Conservation (phyloP, 2,797 vertebrate genomes). For the Holocentrus rufus region DNA sequence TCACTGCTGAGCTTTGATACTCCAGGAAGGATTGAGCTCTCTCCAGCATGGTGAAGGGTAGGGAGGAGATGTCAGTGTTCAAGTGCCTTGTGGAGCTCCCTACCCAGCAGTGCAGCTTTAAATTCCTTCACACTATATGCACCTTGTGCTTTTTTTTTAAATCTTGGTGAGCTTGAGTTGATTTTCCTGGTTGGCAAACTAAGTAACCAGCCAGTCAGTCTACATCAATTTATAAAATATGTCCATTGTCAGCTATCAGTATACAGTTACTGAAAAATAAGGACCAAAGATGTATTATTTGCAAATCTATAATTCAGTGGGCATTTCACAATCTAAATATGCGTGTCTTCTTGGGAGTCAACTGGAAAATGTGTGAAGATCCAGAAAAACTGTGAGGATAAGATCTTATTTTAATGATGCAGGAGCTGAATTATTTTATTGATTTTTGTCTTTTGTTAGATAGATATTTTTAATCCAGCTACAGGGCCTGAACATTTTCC, state of each 20-base stretch:
- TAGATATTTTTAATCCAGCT: slow-evolving; percentile 45
- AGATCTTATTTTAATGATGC: slow-evolving; percentile 47
- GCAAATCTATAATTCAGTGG: slow-evolving; percentile 27
- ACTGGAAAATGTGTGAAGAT: slow-evolving; percentile 22
- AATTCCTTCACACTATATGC: slow-evolving; percentile 18
- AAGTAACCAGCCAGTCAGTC: slow-evolving; percentile 6
- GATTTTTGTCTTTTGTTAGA: slow-evolving; percentile 44
- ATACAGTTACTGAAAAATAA: slow-evolving; percentile 8
- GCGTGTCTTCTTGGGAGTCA: slow-evolving; percentile 4
- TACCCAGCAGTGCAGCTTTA: slow-evolving; percentile 19
- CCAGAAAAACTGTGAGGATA: slow-evolving; percentile 15
- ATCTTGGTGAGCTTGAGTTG: slow-evolving; percentile 27
- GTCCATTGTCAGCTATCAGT: neutral
- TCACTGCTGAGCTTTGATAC: slow-evolving; percentile 16
- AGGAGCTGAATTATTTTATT: slow-evolving; percentile 52
- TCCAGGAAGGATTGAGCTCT: slow-evolving; percentile 24
- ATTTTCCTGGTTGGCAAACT: slow-evolving; percentile 19
- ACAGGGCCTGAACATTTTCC: slow-evolving; percentile 26
- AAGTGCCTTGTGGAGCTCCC: slow-evolving; percentile 52
- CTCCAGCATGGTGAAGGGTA: slow-evolving; percentile 23
- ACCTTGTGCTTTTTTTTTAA: neutral
- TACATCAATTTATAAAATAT: neutral
- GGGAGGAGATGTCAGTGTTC: slow-evolving; percentile 27
- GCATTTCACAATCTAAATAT: slow-evolving; percentile 26
- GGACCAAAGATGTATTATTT: slow-evolving; percentile 25